Percentiles rank a stretch among this genome's conserved stretches.
phyloP scores from a whole-genome alignment of 2,113 vertebrate species.

The Hymenochirus boettgeri region DNA sequence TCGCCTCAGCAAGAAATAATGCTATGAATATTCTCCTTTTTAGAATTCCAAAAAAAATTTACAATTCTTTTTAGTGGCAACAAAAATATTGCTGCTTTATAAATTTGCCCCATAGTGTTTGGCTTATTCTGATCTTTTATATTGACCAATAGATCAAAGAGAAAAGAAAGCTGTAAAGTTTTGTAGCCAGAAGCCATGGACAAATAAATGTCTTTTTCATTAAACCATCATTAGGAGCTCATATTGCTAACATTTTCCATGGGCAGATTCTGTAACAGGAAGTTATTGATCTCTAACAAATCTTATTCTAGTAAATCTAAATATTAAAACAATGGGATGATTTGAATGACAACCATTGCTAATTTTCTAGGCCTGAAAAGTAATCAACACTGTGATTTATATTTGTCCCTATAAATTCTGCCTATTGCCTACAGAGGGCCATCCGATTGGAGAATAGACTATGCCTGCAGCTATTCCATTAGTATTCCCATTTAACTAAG shows the following conservation, averaged over 20 bases:
- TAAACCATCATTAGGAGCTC: not conserved
- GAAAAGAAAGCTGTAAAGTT: too few relatives aligned
- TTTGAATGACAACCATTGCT: slow-evolving; percentile 2
- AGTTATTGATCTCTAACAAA: not conserved
- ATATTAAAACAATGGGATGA: not conserved
- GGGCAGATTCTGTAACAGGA: not conserved
- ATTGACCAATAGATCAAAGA: too few relatives aligned
- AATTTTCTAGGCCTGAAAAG: not conserved
- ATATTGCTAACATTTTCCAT: not conserved
- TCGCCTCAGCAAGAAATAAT: too few relatives aligned
- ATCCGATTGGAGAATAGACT: not conserved
- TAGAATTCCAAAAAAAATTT: too few relatives aligned
- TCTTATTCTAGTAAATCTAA: not conserved
- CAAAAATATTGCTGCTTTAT: too few relatives aligned
- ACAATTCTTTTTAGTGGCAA: too few relatives aligned
- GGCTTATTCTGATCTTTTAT: too few relatives aligned
- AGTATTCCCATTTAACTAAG: not conserved
- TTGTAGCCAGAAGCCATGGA: not conserved
- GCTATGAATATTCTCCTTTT: too few relatives aligned
- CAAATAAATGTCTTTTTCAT: not conserved
- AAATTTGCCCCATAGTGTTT: too few relatives aligned
- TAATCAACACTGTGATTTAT: not conserved
- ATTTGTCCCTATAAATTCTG: slow-evolving; percentile 1
- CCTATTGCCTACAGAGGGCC: not conserved
- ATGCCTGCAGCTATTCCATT: not conserved